Evolutionary conservation across 2,888 invertebrate genomes (phyloP).

Genomic region (Koerneria pararmatus): DNA sequence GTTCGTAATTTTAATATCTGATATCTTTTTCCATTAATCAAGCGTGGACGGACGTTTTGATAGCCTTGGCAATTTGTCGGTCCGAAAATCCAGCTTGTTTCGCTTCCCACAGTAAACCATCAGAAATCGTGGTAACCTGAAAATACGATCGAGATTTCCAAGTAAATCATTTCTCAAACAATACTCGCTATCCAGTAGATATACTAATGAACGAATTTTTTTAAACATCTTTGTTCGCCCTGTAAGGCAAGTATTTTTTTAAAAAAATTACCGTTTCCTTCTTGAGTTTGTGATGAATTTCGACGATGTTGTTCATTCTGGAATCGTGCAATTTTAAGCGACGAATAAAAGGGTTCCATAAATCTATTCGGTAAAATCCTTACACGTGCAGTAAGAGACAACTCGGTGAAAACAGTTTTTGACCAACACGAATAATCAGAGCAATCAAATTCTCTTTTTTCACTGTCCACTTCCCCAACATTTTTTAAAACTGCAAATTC

Average conservation of each 20-base stretch:
- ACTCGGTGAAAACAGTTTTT: too few relatives aligned
- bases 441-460: too few relatives aligned
- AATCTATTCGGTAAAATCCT: too few relatives aligned
- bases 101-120: slow-evolving; percentile 70
- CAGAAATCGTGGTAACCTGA: slow-evolving; percentile 32
- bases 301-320: slow-evolving; percentile 86
- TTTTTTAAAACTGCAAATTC: too few relatives aligned
- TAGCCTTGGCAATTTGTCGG: slow-evolving; percentile 79
- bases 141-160: background rate
- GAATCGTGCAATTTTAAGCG: too few relatives aligned
- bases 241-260: too few relatives aligned
- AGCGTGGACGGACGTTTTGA: slow-evolving; percentile 57
- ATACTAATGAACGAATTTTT: too few relatives aligned
- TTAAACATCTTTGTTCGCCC: too few relatives aligned
- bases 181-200: background rate
- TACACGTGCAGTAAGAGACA: too few relatives aligned
- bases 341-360: too few relatives aligned
- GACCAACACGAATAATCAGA: too few relatives aligned
- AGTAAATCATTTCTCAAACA: background rate
- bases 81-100: slow-evolving; percentile 95
- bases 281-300: slow-evolving; percentile 58
- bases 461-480: too few relatives aligned
- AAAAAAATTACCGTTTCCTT: slow-evolving; percentile 26
- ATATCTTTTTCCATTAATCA: background rate
- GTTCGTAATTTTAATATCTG: slow-evolving; percentile 5